Conservation (phyloP, 2,113 vertebrate species). For the Turnix velox region DNA sequence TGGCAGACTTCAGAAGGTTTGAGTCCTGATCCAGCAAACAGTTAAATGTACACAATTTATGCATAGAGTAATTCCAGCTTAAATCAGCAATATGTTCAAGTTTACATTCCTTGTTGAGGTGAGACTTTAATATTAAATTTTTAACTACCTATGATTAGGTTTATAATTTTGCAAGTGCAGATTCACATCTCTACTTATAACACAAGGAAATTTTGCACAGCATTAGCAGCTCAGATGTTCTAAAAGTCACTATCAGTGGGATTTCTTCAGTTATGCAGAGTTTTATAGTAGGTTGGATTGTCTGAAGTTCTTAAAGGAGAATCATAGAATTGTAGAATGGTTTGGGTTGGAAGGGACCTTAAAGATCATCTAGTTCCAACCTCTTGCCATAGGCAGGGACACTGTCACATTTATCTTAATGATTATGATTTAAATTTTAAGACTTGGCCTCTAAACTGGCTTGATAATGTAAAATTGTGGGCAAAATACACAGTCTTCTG, state of each 20-base stretch:
- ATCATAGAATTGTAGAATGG: too few relatives aligned
- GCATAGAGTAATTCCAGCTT: background rate
- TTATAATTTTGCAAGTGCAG: background rate
- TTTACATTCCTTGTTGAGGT: constrained; percentile 18
- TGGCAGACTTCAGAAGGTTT: constrained; percentile 37
- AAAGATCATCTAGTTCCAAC: too few relatives aligned
- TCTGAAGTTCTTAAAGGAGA: background rate
- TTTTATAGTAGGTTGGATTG: background rate
- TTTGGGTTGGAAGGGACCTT: too few relatives aligned
- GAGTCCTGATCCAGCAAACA: background rate
- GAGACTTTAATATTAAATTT: background rate
- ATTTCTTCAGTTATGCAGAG: background rate
- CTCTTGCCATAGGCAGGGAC: too few relatives aligned
- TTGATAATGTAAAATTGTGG: background rate
- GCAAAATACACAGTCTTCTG: background rate
- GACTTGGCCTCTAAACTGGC: background rate
- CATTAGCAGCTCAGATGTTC: background rate
- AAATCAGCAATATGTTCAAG: constrained; percentile 8
- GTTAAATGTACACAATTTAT: background rate
- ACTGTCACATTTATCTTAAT: background rate
- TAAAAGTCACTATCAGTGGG: background rate
- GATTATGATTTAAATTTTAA: background rate
- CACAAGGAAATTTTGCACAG: background rate
- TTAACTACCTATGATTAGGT: background rate
- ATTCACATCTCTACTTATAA: background rate